These are phyloP conservation scores for Tringa solitaria DNA, from an alignment of 2,113 vertebrate species.

Conservation along the genomic window DNA sequence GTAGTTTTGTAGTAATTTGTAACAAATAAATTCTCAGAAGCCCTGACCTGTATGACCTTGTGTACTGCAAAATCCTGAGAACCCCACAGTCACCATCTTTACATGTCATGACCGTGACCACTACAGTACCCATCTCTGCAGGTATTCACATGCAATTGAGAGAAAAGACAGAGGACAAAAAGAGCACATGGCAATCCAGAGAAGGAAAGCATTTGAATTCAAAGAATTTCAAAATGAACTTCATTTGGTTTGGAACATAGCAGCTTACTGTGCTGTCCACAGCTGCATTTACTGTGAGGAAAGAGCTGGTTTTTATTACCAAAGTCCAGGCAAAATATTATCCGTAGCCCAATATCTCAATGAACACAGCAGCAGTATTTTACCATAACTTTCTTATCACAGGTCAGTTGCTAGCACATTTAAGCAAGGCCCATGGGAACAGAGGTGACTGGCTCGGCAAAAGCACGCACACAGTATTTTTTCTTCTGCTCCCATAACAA, in stretches of 20 bases:
- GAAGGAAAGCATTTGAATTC: background rate
- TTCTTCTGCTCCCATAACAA: background rate
- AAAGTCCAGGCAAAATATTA: background rate
- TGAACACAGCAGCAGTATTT: background rate
- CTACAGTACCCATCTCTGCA: background rate
- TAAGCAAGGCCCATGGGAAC: background rate
- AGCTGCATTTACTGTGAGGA: background rate
- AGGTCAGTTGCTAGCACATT: background rate
- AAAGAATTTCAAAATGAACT: background rate
- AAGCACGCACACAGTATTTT: background rate
- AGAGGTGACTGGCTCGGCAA: background rate
- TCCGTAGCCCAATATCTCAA: background rate
- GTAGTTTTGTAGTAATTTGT: background rate
- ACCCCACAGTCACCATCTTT: background rate
- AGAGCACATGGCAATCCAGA: background rate
- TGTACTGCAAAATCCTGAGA: background rate
- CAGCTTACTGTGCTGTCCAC: background rate
- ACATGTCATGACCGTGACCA: rapidly evolving
- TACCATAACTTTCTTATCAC: rapidly evolving
- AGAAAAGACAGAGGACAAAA: background rate
- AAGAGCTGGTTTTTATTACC: background rate
- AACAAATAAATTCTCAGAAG: background rate
- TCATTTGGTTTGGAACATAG: background rate
- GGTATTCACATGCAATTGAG: background rate
- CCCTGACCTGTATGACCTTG: background rate